Conservation (phyloP, 2,797 vertebrate species). For the Pipistrellus pipistrellus region DNA sequence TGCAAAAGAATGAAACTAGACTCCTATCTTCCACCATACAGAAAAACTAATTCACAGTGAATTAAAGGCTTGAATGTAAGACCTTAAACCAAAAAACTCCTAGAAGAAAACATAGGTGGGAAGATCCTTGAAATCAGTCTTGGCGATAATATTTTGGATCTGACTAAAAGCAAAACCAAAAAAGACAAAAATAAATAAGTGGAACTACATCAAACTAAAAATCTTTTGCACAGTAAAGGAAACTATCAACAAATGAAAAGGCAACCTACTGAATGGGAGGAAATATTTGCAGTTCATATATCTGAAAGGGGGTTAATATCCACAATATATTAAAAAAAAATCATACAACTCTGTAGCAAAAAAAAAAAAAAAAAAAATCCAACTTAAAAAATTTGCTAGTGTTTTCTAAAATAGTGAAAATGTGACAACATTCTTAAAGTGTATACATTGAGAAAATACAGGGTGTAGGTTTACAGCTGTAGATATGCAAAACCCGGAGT, state of each 20-base stretch:
- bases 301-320: background rate
- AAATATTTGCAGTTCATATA: background rate
- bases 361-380: background rate
- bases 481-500: background rate
- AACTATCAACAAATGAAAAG: background rate
- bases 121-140: background rate
- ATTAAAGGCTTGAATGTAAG: background rate
- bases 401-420: constrained; percentile 36
- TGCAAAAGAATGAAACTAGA: background rate
- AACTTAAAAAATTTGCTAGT: background rate
- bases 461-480: background rate
- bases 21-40: background rate
- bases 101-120: background rate
- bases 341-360: background rate
- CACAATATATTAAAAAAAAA: background rate
- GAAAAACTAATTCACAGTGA: background rate
- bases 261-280: background rate
- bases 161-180: background rate
- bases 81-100: background rate
- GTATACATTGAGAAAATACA: background rate
- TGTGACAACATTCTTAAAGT: background rate
- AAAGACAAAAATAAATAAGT: background rate
- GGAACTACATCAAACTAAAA: background rate
- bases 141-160: background rate
- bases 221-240: background rate